A percentile compares a stretch with the other conserved stretches of the same genome.
Conservation (phyloP, 2,888 invertebrate species). For the Calliphora vomitoria region DNA sequence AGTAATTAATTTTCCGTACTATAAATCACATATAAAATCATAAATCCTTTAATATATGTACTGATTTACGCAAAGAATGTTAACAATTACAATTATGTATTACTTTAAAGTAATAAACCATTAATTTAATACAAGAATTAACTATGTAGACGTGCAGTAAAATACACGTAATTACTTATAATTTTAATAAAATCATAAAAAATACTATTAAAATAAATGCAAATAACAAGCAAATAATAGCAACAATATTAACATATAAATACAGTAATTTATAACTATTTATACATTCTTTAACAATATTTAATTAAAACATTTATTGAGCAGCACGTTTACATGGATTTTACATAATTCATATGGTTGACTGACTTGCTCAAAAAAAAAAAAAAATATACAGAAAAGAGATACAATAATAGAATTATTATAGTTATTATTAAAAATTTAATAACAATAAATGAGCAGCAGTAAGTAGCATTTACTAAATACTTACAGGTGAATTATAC, state of each 20-base stretch:
- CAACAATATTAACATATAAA: not conserved
- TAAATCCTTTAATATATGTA: too few species aligned
- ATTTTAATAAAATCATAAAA: not conserved
- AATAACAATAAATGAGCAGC: constrained; percentile 12
- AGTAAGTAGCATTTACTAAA: constrained; percentile 8
- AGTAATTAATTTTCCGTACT: too few species aligned
- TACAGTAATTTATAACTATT: constrained; percentile 29
- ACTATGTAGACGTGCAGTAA: too few species aligned
- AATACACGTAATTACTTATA: too few species aligned
- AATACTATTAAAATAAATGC: not conserved
- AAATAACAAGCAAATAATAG: not conserved
- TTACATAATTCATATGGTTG: not conserved
- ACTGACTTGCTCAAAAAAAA: not conserved
- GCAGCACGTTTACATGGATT: constrained; percentile 26
- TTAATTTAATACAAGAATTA: too few species aligned
- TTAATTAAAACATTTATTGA: constrained; percentile 59
- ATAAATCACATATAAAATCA: too few species aligned
- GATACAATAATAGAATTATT: constrained; percentile 38
- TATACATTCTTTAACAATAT: constrained; percentile 32
- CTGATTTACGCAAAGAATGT: too few species aligned
- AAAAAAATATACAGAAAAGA: not conserved
- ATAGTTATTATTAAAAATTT: constrained; percentile 32
- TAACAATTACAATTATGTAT: too few species aligned
- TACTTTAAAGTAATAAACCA: too few species aligned
- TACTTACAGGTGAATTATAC: constrained; percentile 25